Evolutionary conservation across 2,797 vertebrate genomes (phyloP), one percentile per base, ranked within the genome.

Genomic region (Melanotaenia boesemani): DNA sequence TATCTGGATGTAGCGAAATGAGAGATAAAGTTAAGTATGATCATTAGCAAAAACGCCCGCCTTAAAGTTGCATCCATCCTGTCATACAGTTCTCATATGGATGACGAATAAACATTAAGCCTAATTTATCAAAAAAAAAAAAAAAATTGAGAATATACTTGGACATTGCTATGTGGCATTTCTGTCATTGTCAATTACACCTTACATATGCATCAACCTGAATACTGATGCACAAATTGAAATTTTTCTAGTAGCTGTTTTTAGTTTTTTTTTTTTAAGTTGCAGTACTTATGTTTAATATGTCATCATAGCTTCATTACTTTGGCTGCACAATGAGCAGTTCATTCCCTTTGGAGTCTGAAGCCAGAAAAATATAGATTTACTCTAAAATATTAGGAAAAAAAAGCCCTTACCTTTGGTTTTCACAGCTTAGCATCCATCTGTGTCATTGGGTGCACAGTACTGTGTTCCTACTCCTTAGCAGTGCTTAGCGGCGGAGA

Each of bases 401-500:
- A 44, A 22, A 54, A 81, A 79, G 34, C 67, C 56, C 89, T 90
- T 94, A 94, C 94, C 94, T 92, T 88, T 68, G 85, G 76, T 84
- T 82, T 74, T 77, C 76, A 79, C 85, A 75, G 90, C 90, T 88
- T 85, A 90, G 88, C 87, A 88, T 92, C 89, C 89, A 74, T 91
- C 83, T 76, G 86, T 86, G 90, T 83, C 76, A 78, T 70, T 77
- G 87, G 77, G 88, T 58, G 87, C 78, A 71, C 81, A 69, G 55
- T 76, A 41, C 80, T 81, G 84, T 67, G 90, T 75, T 80, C 74
- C 82, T 75, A 69, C 86, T 94, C 88, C 92, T 89, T 70, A 86
- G 88, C 81, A 74, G 88, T 82, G 89, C 84, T 92, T 74, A 86
- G 89, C 81, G 74, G 67, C 3, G 82, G 84, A 83, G 83, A 75